These are phyloP conservation scores for Lates calcarifer DNA, from an alignment of 2,113 vertebrate genomes.

Conservation along the genomic window DNA sequence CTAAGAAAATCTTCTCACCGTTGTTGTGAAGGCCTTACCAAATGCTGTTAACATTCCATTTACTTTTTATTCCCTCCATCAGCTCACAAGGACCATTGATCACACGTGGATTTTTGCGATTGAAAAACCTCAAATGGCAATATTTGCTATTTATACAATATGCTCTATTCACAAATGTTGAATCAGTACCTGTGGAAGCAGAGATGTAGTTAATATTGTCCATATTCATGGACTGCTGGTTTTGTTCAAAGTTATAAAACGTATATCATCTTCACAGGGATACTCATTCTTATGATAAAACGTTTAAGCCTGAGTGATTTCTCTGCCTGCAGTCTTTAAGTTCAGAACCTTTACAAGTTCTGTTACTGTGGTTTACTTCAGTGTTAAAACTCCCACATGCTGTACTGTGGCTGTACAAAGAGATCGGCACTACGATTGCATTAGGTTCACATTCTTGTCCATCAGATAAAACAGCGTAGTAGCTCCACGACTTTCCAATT, in stretches of 20 bases:
- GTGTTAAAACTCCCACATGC: not conserved
- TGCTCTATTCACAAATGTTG: constrained; percentile 31
- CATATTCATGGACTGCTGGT: constrained; percentile 32
- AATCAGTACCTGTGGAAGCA: constrained; percentile 35
- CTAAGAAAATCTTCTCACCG: constrained; percentile 3
- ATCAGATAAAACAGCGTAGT: not conserved
- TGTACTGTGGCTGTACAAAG: not conserved
- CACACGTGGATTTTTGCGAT: constrained; percentile 42
- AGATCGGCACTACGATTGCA: not conserved
- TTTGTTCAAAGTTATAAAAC: constrained; percentile 37
- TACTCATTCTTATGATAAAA: constrained; percentile 22
- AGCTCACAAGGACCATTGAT: constrained; percentile 40
- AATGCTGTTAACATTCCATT: constrained; percentile 31
- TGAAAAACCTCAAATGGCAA: constrained; percentile 28
- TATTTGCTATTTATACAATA: constrained; percentile 27
- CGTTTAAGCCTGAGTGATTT: constrained; percentile 23
- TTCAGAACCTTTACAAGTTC: not conserved
- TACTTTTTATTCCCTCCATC: constrained; percentile 39
- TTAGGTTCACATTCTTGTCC: not conserved
- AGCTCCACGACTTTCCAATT: not conserved
- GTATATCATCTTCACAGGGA: constrained; percentile 25
- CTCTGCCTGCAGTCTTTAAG: constrained; percentile 14
- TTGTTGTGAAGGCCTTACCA: not conserved
- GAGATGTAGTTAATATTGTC: constrained; percentile 40
- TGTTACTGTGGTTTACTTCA: constrained; percentile 10